phyloP scores from a whole-genome alignment of 2,888 invertebrate genomes.

The Archips xylosteana region DNA sequence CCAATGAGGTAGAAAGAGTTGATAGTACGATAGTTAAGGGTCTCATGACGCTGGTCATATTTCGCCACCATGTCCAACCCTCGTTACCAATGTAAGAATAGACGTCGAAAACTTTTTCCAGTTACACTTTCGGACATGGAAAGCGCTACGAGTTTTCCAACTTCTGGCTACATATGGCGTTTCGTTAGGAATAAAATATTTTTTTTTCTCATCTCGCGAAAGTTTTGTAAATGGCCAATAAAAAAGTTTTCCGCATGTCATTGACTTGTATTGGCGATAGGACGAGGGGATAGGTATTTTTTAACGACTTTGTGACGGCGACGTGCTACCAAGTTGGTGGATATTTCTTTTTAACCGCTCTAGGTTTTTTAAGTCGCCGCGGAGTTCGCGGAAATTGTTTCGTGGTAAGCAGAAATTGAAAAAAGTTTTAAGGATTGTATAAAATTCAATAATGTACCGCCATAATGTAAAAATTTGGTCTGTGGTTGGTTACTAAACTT shows the following conservation, averaged over 20 bases:
- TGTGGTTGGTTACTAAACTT: too few species aligned
- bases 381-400: slow-evolving; percentile 14
- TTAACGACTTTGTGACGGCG: slow-evolving; percentile 37
- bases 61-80: slow-evolving; percentile 39
- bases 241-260: slow-evolving; percentile 41
- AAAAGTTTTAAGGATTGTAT: slow-evolving; percentile 29
- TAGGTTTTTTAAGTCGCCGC: slow-evolving; percentile 28
- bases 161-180: slow-evolving; percentile 42
- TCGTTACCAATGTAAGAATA: slow-evolving; percentile 39
- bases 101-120: slow-evolving; percentile 39
- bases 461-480: neutral
- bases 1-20: slow-evolving; percentile 3
- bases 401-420: slow-evolving; percentile 30
- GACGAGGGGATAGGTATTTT: slow-evolving; percentile 35
- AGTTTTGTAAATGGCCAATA: slow-evolving; percentile 40
- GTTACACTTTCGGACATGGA: slow-evolving; percentile 39
- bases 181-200: slow-evolving; percentile 40
- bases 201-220: slow-evolving; percentile 34
- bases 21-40: neutral
- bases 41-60: slow-evolving; percentile 29
- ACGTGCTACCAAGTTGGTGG: slow-evolving; percentile 32
- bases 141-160: slow-evolving; percentile 33
- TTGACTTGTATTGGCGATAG: slow-evolving; percentile 41
- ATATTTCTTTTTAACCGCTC: slow-evolving; percentile 39
- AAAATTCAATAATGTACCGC: neutral